Percentiles rank a stretch among this genome's conserved stretches.
phyloP scores from a whole-genome alignment of 2,888 invertebrate species.

The Prosapia bicincta region DNA sequence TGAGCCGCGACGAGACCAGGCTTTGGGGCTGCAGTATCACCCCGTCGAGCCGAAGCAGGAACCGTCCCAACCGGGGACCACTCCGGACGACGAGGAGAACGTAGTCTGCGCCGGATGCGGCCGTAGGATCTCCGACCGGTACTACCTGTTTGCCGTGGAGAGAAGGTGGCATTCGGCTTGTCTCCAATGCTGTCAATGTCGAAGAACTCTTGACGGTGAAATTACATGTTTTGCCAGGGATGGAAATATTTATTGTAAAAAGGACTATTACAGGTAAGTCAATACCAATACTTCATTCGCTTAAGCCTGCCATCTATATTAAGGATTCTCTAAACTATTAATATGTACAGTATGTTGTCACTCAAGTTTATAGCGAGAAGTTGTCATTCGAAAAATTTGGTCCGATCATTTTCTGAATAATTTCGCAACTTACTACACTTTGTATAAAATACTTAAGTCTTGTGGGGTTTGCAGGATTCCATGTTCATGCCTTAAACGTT shows the following conservation, averaged over 20 bases:
- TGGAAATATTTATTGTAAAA: constrained; percentile 93
- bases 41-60: constrained; percentile 34
- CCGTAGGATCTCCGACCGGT: constrained; percentile 79
- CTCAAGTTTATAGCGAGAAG: too few relatives aligned
- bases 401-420: too few relatives aligned
- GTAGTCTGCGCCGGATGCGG: constrained; percentile 86
- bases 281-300: neutral
- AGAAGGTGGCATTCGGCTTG: constrained; percentile 92
- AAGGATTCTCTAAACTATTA: too few relatives aligned
- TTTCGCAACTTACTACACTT: too few relatives aligned
- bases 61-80: constrained; percentile 14
- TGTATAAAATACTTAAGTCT: too few relatives aligned
- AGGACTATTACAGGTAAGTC: constrained; percentile 92
- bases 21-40: constrained; percentile 30
- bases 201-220: constrained; percentile 84
- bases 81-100: constrained; percentile 44
- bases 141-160: constrained; percentile 88
- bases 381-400: too few relatives aligned
- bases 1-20: constrained; percentile 32
- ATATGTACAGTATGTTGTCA: too few relatives aligned
- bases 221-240: constrained; percentile 90
- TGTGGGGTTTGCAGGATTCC: too few relatives aligned
- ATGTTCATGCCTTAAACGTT: too few relatives aligned
- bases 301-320: too few relatives aligned
- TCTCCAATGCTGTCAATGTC: constrained; percentile 86